A percentile compares a stretch with the other conserved stretches of the same genome.
Evolutionary conservation across 2,797 vertebrate genomes (phyloP).

Genomic region (Notamacropus eugenii): DNA sequence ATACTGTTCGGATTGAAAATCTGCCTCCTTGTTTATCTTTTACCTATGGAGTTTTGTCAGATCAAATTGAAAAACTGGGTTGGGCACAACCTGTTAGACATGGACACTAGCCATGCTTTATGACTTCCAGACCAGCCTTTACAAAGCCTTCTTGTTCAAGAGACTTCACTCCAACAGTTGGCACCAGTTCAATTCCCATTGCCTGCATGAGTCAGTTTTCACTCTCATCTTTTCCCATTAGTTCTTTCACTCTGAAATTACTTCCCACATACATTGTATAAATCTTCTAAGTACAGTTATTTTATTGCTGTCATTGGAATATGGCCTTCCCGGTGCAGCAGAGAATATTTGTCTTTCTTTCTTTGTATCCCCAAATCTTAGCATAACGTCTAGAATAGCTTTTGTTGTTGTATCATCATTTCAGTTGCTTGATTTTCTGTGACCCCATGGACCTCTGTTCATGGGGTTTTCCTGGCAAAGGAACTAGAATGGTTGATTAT

Average conservation of each 20-base stretch:
- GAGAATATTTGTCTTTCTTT: neutral
- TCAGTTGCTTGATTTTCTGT: neutral
- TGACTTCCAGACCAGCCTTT: neutral
- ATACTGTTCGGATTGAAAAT: neutral
- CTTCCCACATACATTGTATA: neutral
- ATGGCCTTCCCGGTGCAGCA: neutral
- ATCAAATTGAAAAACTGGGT: too few relatives aligned
- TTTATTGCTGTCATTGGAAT: neutral
- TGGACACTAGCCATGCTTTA: too few relatives aligned
- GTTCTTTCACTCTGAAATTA: neutral
- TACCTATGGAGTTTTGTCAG: neutral
- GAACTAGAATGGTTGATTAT: neutral
- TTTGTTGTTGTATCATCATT: neutral
- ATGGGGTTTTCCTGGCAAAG: neutral
- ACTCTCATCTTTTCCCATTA: neutral
- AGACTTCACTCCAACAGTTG: neutral
- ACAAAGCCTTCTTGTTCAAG: neutral
- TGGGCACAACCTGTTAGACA: neutral
- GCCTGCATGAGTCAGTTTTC: neutral
- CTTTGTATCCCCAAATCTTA: neutral
- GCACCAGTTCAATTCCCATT: neutral
- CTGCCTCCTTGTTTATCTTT: neutral
- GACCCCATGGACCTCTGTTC: neutral
- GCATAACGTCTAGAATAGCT: neutral
- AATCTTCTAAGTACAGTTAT: neutral